Conservation (phyloP, 37 sponge, comb jelly and placozoan species). For the Dysidea cf. avara region DNA sequence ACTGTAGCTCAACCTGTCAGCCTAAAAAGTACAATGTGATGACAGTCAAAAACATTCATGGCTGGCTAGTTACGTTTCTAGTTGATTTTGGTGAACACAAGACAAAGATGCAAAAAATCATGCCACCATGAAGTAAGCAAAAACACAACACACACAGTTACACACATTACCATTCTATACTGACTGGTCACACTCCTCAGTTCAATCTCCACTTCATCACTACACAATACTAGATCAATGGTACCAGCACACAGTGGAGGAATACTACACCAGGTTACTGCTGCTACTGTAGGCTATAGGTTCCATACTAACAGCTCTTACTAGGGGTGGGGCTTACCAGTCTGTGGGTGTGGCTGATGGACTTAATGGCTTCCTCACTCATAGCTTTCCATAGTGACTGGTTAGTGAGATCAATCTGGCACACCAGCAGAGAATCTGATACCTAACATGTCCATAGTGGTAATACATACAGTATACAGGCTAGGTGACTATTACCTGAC, state of each 20-base stretch:
- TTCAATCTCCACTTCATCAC: conserved; percentile 68
- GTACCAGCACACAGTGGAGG: conserved; percentile 46
- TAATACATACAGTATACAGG: neutral
- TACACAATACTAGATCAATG: conserved; percentile 45
- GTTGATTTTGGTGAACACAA: too few species aligned
- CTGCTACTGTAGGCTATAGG: neutral
- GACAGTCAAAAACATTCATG: too few species aligned
- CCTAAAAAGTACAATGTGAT: too few species aligned
- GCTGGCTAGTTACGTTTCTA: too few species aligned
- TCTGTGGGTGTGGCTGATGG: conserved; percentile 13
- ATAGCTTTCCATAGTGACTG: conserved; percentile 86
- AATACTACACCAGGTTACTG: conserved; percentile 3
- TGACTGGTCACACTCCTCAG: conserved; percentile 61
- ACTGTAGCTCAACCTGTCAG: too few species aligned
- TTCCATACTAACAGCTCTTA: too few species aligned
- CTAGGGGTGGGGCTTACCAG: too few species aligned
- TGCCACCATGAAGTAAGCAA: too few species aligned
- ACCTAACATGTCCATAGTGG: conserved; percentile 26
- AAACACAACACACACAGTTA: too few species aligned
- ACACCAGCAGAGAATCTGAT: conserved; percentile 56
- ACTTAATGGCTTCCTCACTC: conserved; percentile 79
- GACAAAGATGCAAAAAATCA: too few species aligned
- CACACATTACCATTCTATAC: conserved; percentile 55
- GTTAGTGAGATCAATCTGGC: conserved; percentile 67
- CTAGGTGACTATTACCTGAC: too few species aligned